A percentile compares a stretch with the other conserved stretches of the same genome.
phyloP scores from a whole-genome alignment of 2,888 invertebrate species.

The Plebejus argus region DNA sequence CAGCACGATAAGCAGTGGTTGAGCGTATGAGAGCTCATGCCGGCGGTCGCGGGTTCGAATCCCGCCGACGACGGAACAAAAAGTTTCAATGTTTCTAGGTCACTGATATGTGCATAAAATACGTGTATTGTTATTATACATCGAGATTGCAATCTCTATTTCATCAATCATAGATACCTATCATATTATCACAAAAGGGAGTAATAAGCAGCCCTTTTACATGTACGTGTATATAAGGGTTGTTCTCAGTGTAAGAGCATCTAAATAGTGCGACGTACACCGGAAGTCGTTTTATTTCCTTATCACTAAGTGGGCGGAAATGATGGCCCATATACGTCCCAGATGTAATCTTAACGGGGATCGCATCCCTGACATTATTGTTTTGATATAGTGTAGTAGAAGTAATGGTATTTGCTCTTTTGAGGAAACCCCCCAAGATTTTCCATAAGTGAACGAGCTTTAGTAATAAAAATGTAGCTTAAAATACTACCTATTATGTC shows the following conservation, averaged over 20 bases:
- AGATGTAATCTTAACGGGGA: conserved; percentile 14
- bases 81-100: too few species aligned
- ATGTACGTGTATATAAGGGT: neutral
- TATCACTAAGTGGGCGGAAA: conserved; percentile 16
- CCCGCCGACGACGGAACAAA: too few species aligned
- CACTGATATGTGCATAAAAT: too few species aligned
- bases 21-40: too few species aligned
- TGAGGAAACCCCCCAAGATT: neutral
- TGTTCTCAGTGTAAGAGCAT: neutral
- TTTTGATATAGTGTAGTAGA: conserved; percentile 2
- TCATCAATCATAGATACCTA: too few species aligned
- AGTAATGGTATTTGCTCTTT: neutral
- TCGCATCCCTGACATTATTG: conserved; percentile 3
- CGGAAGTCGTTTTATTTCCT: conserved; percentile 10
- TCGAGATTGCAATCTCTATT: too few species aligned
- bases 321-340: conserved; percentile 17
- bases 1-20: too few species aligned
- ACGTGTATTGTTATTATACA: too few species aligned
- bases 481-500: too few species aligned
- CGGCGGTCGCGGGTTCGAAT: too few species aligned
- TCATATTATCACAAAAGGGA: too few species aligned
- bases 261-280: neutral
- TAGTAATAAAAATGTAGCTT: too few species aligned
- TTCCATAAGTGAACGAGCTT: neutral
- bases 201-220: neutral